Conservation (phyloP, 2,797 vertebrate genomes). For the Channallabes apus region DNA sequence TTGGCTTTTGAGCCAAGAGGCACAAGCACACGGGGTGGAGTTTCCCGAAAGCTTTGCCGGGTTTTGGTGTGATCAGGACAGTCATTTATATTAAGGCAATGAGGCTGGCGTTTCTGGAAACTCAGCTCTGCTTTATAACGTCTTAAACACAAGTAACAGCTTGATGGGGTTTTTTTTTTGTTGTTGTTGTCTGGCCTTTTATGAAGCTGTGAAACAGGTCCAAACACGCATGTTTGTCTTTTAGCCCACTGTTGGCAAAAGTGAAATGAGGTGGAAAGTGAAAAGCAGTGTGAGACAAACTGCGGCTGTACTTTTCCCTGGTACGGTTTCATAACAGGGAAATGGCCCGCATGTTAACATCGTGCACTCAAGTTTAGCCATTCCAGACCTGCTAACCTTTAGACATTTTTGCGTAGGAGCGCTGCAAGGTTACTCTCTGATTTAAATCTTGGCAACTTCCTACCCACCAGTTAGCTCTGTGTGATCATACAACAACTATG, state of each 20-base stretch:
- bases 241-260: background rate
- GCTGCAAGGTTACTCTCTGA: background rate
- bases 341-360: background rate
- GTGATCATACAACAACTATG: too few species aligned
- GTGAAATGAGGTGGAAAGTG: conserved; percentile 18
- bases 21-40: background rate
- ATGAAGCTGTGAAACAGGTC: background rate
- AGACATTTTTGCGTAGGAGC: background rate
- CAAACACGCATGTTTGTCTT: conserved; percentile 7
- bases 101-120: background rate
- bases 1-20: background rate
- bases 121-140: background rate
- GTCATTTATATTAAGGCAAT: background rate
- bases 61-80: too few species aligned
- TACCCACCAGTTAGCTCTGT: background rate
- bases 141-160: background rate
- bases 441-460: background rate
- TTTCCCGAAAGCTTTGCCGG: background rate
- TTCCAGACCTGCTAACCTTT: background rate
- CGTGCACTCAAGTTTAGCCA: background rate
- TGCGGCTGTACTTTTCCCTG: background rate
- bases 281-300: background rate
- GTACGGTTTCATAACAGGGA: background rate
- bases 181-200: background rate
- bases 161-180: background rate